A percentile compares a stretch with the other conserved stretches of the same genome.
Conservation (phyloP, 2,888 invertebrate genomes). For the Dusona sp. region DNA sequence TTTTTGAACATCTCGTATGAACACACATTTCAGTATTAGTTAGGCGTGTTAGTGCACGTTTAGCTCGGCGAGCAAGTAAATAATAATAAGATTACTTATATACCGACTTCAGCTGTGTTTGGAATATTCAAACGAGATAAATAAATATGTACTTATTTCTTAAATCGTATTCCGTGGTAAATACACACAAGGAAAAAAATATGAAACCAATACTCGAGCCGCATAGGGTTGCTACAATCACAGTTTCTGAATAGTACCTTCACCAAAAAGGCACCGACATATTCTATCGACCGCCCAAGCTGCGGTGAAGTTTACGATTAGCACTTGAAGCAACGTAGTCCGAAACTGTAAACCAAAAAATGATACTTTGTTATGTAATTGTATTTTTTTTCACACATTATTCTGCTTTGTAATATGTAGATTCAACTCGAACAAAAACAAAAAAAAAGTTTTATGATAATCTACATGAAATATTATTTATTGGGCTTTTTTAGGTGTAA, state of each 20-base stretch:
- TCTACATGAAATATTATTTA: not conserved
- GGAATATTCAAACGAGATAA: not conserved
- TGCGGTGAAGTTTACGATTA: conserved; percentile 94
- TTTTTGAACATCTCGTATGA: not conserved
- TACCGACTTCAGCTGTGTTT: not conserved
- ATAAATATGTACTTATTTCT: conserved; percentile 1
- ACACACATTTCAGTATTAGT: not conserved
- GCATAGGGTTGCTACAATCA: conserved; percentile 74
- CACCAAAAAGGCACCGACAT: conserved; percentile 94
- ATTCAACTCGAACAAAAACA: not conserved
- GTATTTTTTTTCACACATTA: not conserved
- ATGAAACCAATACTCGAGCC: conserved; percentile 25
- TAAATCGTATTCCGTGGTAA: not conserved
- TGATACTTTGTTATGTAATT: conserved; percentile 36
- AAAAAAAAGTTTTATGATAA: not conserved
- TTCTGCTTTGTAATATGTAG: not conserved
- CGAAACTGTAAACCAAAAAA: conserved; percentile 92
- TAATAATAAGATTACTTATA: not conserved
- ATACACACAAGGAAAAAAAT: conserved; percentile 6
- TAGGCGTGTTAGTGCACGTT: not conserved
- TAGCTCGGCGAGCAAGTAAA: not conserved
- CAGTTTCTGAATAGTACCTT: conserved; percentile 87
- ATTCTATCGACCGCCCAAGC: conserved; percentile 94
- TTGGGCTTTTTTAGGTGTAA: too few species aligned
- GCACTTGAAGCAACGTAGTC: conserved; percentile 91